A percentile compares a stretch with the other conserved stretches of the same genome.
These are phyloP conservation scores for Drosophila picticornis DNA, from an alignment of 2,888 invertebrate species.

Conservation along the genomic window DNA sequence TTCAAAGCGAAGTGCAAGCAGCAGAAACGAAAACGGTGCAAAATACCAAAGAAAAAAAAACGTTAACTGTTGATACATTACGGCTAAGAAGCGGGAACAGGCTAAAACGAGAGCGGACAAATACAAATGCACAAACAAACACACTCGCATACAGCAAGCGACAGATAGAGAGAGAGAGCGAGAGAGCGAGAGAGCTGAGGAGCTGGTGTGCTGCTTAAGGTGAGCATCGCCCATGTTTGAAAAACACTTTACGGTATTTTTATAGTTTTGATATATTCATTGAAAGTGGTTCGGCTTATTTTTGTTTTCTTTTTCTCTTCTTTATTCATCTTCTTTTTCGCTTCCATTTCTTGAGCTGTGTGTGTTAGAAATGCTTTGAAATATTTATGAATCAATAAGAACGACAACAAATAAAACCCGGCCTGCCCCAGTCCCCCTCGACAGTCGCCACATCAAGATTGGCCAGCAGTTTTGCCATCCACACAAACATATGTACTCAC, in stretches of 20 bases:
- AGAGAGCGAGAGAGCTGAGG: not conserved
- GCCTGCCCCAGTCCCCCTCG: constrained; percentile 2
- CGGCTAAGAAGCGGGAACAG: constrained; percentile 29
- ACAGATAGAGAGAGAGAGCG: not conserved
- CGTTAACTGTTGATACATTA: constrained; percentile 64
- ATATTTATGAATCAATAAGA: constrained; percentile 78
- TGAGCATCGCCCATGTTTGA: constrained; percentile 60
- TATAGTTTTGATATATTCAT: constrained; percentile 80
- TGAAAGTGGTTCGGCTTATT: constrained; percentile 70
- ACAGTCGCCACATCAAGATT: constrained; percentile 38
- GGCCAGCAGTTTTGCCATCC: constrained; percentile 38
- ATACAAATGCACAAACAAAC: constrained; percentile 28
- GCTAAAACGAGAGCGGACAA: constrained; percentile 1
- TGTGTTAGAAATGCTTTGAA: constrained; percentile 75
- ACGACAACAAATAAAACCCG: constrained; percentile 57
- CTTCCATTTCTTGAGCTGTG: constrained; percentile 25
- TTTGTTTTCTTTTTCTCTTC: constrained; percentile 1
- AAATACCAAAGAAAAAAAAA: constrained; percentile 22
- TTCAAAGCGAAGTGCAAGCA: constrained; percentile 69
- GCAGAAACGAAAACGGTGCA: constrained; percentile 42
- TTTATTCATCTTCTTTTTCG: not conserved
- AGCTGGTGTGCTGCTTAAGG: constrained; percentile 54
- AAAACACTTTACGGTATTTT: constrained; percentile 79
- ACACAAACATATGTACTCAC: constrained; percentile 11
- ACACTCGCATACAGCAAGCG: not conserved